Conservation (phyloP, 2,888 invertebrate genomes). For the Plagiodera versicolora region DNA sequence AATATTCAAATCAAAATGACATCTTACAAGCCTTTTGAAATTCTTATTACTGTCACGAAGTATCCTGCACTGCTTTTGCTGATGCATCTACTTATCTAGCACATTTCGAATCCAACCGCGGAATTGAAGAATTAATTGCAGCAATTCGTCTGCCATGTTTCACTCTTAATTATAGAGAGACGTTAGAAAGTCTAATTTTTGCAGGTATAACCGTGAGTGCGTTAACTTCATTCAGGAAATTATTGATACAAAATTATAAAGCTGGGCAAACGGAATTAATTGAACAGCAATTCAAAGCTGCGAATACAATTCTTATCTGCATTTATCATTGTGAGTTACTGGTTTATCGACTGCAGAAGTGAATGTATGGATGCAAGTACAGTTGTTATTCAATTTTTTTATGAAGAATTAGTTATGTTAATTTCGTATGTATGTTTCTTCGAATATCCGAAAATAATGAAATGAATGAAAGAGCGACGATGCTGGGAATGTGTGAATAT, state of each 20-base stretch:
- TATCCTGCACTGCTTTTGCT: constrained; percentile 11
- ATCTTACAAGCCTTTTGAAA: neutral
- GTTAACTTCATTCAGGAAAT: constrained; percentile 1
- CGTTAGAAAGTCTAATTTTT: constrained; percentile 19
- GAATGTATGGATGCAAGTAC: too few species aligned
- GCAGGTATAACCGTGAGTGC: neutral
- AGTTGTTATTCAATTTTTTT: too few species aligned
- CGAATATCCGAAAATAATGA: too few species aligned
- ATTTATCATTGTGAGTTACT: neutral
- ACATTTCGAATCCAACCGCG: constrained; percentile 5
- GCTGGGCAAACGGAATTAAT: neutral
- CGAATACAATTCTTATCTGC: neutral
- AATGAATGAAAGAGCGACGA: too few species aligned
- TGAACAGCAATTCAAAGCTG: neutral
- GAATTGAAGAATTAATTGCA: constrained; percentile 3
- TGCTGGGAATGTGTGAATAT: too few species aligned
- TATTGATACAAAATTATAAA: neutral
- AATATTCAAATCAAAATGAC: neutral
- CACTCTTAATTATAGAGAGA: constrained; percentile 16
- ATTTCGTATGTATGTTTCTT: too few species aligned
- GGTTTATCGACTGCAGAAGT: too few species aligned
- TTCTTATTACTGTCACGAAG: constrained; percentile 6
- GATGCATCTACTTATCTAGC: neutral
- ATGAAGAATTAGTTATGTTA: too few species aligned
- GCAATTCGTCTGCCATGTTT: constrained; percentile 6